phyloP scores from a whole-genome alignment of 2,888 invertebrate genomes.

The Apoderus coryli region DNA sequence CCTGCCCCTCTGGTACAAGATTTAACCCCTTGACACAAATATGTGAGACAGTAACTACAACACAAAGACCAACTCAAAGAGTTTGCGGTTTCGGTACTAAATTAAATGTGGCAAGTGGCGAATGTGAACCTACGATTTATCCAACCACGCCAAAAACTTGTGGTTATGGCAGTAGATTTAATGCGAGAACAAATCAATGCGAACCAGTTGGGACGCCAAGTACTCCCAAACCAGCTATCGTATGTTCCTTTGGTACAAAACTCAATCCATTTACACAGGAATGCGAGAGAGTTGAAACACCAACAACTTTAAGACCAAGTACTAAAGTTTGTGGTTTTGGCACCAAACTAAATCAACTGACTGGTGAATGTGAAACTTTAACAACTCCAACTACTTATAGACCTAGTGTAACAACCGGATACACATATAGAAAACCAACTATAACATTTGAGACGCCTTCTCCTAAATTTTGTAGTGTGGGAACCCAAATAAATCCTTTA shows the following conservation, averaged over 20 bases:
- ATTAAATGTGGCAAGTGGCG: conserved; percentile 10
- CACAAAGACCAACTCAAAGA: conserved; percentile 4
- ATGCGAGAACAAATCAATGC: conserved; percentile 9
- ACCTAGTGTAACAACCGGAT: conserved; percentile 5
- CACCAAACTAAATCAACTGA: not conserved
- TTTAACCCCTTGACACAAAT: conserved; percentile 9
- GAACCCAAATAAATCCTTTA: conserved; percentile 5
- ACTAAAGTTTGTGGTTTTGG: conserved; percentile 14
- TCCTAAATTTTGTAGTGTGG: not conserved
- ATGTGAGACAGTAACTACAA: conserved; percentile 18
- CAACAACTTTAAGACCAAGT: conserved; percentile 24
- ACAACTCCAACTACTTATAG: conserved; percentile 12
- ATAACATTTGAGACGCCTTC: conserved; percentile 12
- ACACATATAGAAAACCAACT: conserved; percentile 12
- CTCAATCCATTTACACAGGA: conserved; percentile 9
- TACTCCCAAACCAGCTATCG: not conserved
- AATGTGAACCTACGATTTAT: conserved; percentile 9
- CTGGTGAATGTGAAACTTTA: conserved; percentile 6
- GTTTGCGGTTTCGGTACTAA: conserved; percentile 10
- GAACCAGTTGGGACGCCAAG: conserved; percentile 6
- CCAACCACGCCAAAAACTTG: conserved; percentile 5
- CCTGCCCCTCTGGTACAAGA: conserved; percentile 12
- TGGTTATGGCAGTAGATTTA: conserved; percentile 11
- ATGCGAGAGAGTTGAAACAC: conserved; percentile 18
- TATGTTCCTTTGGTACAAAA: conserved; percentile 12